Evolutionary conservation across 2,888 invertebrate genomes (phyloP).

Genomic region (Eupithecia centaureata): DNA sequence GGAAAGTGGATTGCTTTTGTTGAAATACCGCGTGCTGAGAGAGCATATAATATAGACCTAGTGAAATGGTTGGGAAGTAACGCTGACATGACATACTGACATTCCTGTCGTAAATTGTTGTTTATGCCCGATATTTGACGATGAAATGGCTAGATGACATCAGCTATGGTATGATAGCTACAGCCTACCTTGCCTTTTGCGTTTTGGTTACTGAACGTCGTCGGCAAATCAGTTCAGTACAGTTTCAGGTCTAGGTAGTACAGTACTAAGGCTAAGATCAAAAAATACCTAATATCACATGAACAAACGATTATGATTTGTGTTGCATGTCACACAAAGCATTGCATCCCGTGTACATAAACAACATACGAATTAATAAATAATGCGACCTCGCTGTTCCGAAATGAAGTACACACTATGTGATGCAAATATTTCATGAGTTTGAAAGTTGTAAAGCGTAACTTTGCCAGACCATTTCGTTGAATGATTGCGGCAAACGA

Average conservation of each 20-base stretch:
- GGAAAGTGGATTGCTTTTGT: no score
- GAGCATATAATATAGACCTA: background rate
- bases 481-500: background rate
- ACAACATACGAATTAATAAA: background rate
- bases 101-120: background rate
- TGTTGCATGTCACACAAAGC: background rate
- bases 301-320: background rate
- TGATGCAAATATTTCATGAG: constrained; percentile 9
- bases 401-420: background rate
- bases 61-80: background rate
- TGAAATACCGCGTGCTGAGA: background rate
- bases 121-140: background rate
- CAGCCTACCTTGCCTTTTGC: no score
- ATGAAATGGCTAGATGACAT: background rate
- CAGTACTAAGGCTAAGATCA: background rate
- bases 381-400: background rate
- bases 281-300: background rate
- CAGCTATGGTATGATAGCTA: no score
- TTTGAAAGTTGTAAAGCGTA: background rate
- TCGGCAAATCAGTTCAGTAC: background rate
- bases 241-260: no score
- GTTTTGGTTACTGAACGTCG: background rate
- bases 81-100: background rate
- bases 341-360: background rate
- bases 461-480: background rate